A percentile compares a stretch with the other conserved stretches of the same genome.
Conservation (phyloP, 37 sponge, comb jelly and placozoan species). For the Cladorhizidae sp. region DNA sequence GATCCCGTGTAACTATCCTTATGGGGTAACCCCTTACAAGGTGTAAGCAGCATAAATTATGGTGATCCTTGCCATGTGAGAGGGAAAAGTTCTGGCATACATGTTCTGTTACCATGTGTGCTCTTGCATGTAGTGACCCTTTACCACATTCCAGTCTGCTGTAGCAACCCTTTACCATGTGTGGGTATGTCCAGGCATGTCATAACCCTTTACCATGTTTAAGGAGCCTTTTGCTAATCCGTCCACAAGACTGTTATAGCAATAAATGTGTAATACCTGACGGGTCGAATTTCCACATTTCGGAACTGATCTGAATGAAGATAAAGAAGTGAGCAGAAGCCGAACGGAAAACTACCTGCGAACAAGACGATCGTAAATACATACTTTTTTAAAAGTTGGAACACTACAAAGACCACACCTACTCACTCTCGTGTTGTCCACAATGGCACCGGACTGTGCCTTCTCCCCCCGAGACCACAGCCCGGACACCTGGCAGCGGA, state of each 20-base stretch:
- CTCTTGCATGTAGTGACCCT: too few relatives aligned
- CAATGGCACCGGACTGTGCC: constrained; percentile 44
- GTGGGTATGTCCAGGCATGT: too few relatives aligned
- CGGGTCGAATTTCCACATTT: constrained; percentile 92
- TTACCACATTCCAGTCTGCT: too few relatives aligned
- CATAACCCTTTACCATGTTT: too few relatives aligned
- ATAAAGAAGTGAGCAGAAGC: constrained; percentile 74
- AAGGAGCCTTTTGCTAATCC: neutral
- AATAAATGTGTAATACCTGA: constrained; percentile 20
- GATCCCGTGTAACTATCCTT: too few relatives aligned
- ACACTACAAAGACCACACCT: neutral
- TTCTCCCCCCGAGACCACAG: constrained; percentile 56
- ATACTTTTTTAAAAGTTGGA: neutral
- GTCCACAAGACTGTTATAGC: neutral
- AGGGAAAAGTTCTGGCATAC: too few relatives aligned
- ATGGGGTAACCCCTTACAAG: too few relatives aligned
- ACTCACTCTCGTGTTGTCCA: constrained; percentile 51
- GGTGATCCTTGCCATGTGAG: too few relatives aligned
- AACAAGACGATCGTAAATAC: neutral
- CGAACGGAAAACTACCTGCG: constrained; percentile 79
- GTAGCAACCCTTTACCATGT: too few relatives aligned
- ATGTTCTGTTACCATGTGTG: too few relatives aligned
- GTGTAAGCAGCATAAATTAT: too few relatives aligned
- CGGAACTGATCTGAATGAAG: constrained; percentile 83
- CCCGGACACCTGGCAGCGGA: constrained; percentile 25